These are phyloP conservation scores for Carabus problematicus DNA, from an alignment of 2,888 invertebrate genomes.

Conservation along the genomic window DNA sequence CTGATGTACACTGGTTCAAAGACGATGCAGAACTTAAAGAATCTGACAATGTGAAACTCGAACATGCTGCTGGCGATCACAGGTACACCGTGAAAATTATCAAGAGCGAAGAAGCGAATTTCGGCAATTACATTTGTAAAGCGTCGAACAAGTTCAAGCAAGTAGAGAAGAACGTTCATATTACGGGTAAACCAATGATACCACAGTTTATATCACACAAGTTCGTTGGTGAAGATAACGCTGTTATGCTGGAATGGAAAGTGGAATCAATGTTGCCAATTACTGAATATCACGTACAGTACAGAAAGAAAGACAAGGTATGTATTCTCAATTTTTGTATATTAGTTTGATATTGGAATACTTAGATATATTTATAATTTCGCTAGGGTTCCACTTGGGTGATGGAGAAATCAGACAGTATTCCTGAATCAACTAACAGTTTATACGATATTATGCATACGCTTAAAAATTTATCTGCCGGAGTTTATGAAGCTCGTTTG, in stretches of 20 bases:
- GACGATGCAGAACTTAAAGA: constrained; percentile 47
- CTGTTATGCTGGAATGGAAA: constrained; percentile 40
- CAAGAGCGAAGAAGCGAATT: constrained; percentile 54
- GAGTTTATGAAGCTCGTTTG: constrained; percentile 59
- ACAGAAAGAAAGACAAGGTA: constrained; percentile 59
- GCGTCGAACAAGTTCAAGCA: constrained; percentile 57
- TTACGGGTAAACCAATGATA: constrained; percentile 51
- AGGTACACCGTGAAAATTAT: constrained; percentile 52
- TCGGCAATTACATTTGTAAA: constrained; percentile 59
- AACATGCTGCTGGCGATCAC: constrained; percentile 47
- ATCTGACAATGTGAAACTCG: constrained; percentile 46
- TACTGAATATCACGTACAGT: constrained; percentile 58
- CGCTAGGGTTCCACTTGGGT: constrained; percentile 55
- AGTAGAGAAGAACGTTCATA: constrained; percentile 51
- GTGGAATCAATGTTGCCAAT: constrained; percentile 61
- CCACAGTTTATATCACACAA: constrained; percentile 45
- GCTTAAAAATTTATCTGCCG: constrained; percentile 55
- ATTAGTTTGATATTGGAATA: constrained; percentile 5
- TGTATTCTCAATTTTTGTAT: constrained; percentile 43
- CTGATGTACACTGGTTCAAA: constrained; percentile 55
- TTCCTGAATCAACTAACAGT: constrained; percentile 50
- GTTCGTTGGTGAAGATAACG: constrained; percentile 38
- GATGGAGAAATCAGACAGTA: constrained; percentile 51
- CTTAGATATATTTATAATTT: constrained; percentile 17
- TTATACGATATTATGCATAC: constrained; percentile 57